Base-by-base conservation (phyloP, 37 sponge, comb jelly and placozoan species). In the Hexactinellida sp. region DNA sequence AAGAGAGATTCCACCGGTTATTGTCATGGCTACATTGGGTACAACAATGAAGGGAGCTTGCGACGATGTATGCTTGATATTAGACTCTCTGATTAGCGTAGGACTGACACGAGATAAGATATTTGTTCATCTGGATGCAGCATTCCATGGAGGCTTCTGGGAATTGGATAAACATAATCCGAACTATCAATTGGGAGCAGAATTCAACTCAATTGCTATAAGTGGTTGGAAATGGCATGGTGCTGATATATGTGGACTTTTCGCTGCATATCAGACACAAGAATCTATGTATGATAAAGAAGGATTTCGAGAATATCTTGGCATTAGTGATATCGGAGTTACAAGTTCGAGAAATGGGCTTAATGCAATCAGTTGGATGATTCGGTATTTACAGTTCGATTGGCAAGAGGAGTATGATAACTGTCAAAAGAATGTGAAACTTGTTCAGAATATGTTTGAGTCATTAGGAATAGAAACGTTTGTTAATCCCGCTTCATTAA, bases 211-310 rank as follows among this genome's bases (percentile, higher is more conserved):
- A 25, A 63, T 63, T 25, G 76, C 76, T 10, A 63, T 63, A 5
- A 63, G 76, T 63, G 76, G 76, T 63, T 63, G 76, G 76, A 63
- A 63, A 63, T 63, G 76, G 76, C 13, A 63, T 63, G 76, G 76
- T 63, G 21, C 76, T 63, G 76, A 63, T 63, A n/a, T 63, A 7
- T 63, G 76, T 63, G 76, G 76, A n/a, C 30, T 63, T 21, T 63
- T 63, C 76, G 76, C 76, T 21, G 13, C 13, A 3, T 63, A 25
- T 28, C 76, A 63, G 34, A 9, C 13, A 16, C 3, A 23, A 32
- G 13, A 28, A 23, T 10, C 1, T 63, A 10, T 7, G 34, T 63
- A 25, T 28, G 13, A 28, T 25, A 28, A 63, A 7, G 32, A 63
- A 63, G 76, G 76, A 25, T 63, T 63, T 28, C 3, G 76, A 63